Evolutionary conservation across 2,888 invertebrate species (phyloP).

Genomic region (Taphrorychus bicolor): DNA sequence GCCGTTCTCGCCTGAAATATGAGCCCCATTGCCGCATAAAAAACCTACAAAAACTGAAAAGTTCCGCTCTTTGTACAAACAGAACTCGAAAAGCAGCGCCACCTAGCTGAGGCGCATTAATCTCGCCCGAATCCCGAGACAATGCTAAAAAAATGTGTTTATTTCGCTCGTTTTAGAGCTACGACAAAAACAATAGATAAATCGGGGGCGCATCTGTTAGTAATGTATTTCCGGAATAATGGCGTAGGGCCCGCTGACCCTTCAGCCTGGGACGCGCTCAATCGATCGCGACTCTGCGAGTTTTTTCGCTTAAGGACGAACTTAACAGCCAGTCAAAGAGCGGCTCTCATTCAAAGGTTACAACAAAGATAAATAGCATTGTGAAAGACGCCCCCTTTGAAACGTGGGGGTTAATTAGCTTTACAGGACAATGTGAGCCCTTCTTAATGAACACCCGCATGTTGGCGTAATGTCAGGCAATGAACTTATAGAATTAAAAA

Average conservation of each 20-base stretch:
- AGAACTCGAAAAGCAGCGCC: background rate
- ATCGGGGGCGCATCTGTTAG: constrained; percentile 22
- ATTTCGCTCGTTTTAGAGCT: constrained; percentile 12
- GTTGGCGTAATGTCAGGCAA: background rate
- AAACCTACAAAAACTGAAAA: background rate
- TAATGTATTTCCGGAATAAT: constrained; percentile 26
- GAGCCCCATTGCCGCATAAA: background rate
- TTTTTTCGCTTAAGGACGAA: constrained; percentile 12
- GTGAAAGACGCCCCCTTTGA: background rate
- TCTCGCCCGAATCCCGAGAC: background rate
- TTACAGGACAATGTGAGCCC: background rate
- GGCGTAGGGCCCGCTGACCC: constrained; percentile 23
- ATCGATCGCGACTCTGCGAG: constrained; percentile 22
- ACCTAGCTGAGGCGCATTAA: background rate
- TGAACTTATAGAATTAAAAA: background rate
- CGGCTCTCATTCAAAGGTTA: background rate
- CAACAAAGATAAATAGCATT: background rate
- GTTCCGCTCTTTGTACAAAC: background rate
- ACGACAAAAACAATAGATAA: constrained; percentile 16
- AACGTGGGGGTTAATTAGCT: background rate
- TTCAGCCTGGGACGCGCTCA: constrained; percentile 29
- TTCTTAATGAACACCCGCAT: background rate
- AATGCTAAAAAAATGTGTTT: constrained; percentile 11
- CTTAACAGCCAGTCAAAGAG: constrained; percentile 8
- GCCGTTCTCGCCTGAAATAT: background rate